Evolutionary conservation across 2,113 vertebrate species (phyloP).

Genomic region (Emydura subglobosa): DNA sequence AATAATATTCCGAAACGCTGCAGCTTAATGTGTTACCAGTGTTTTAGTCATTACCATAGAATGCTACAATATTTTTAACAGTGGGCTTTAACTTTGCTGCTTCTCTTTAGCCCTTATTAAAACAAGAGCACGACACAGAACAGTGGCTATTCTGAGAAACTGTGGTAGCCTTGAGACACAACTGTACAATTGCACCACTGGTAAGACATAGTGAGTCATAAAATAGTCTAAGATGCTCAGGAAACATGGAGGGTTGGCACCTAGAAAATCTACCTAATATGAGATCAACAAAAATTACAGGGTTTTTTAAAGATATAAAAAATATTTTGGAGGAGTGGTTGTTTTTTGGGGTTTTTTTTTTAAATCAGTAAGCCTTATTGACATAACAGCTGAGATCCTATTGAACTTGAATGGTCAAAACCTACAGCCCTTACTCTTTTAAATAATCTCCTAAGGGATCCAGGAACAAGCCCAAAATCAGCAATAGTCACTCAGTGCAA

Average conservation of each 20-base stretch:
- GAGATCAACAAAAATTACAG: background rate
- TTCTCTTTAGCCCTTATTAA: constrained; percentile 4
- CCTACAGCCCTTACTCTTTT: background rate
- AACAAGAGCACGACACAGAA: constrained; percentile 30
- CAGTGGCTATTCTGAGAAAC: constrained; percentile 8
- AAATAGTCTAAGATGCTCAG: constrained; percentile 23
- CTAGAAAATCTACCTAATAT: background rate
- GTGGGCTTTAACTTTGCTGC: background rate
- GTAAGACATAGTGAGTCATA: background rate
- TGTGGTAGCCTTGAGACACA: constrained; percentile 2
- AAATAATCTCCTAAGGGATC: background rate
- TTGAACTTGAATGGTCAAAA: background rate
- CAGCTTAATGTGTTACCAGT: accelerated
- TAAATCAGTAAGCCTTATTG: background rate
- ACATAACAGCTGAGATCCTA: background rate
- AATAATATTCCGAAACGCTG: background rate
- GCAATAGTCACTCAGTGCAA: background rate
- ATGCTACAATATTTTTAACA: background rate
- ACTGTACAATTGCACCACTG: background rate
- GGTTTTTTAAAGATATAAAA: background rate
- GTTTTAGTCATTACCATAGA: constrained; percentile 8
- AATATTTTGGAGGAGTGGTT: accelerated
- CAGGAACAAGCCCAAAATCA: background rate
- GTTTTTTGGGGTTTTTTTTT: background rate
- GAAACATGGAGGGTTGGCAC: constrained; percentile 9